Percentiles rank a stretch among this genome's conserved stretches.
Conservation (phyloP, 1,140 invertebrate species). For the Ectropis grisescens region DNA sequence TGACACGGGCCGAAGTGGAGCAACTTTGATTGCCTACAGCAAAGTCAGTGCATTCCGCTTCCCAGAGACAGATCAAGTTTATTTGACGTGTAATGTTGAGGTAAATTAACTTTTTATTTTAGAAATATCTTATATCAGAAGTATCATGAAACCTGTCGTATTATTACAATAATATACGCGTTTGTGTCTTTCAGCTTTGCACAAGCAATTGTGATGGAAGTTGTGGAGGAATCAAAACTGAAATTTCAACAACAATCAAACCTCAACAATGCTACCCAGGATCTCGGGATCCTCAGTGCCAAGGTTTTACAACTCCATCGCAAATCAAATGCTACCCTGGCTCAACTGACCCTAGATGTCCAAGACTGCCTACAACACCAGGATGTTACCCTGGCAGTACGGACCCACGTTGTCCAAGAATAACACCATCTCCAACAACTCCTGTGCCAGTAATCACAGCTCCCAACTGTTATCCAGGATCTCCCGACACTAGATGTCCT, state of each 20-base stretch:
- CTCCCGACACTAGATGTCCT: slow-evolving; percentile 42
- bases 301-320: slow-evolving; percentile 19
- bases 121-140: too few species aligned
- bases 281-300: slow-evolving; percentile 42
- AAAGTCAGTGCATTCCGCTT: slow-evolving; percentile 82
- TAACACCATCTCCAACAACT: slow-evolving; percentile 21
- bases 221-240: slow-evolving; percentile 31
- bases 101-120: slow-evolving; percentile 50
- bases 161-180: too few species aligned
- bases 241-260: slow-evolving; percentile 34
- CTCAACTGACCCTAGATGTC: slow-evolving; percentile 49
- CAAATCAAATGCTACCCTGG: slow-evolving; percentile 35
- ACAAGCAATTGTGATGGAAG: slow-evolving; percentile 47
- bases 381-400: slow-evolving; percentile 58
- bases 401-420: slow-evolving; percentile 34
- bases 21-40: slow-evolving; percentile 75
- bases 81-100: slow-evolving; percentile 82
- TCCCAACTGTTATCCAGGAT: slow-evolving; percentile 40
- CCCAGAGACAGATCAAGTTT: slow-evolving; percentile 79
- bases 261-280: slow-evolving; percentile 47
- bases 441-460: slow-evolving; percentile 11
- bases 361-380: slow-evolving; percentile 20
- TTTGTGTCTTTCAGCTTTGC: slow-evolving; percentile 62
- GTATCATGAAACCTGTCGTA: too few species aligned
- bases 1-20: slow-evolving; percentile 71